Conservation (phyloP, 2,888 invertebrate genomes). For the Pyrrhia umbra region DNA sequence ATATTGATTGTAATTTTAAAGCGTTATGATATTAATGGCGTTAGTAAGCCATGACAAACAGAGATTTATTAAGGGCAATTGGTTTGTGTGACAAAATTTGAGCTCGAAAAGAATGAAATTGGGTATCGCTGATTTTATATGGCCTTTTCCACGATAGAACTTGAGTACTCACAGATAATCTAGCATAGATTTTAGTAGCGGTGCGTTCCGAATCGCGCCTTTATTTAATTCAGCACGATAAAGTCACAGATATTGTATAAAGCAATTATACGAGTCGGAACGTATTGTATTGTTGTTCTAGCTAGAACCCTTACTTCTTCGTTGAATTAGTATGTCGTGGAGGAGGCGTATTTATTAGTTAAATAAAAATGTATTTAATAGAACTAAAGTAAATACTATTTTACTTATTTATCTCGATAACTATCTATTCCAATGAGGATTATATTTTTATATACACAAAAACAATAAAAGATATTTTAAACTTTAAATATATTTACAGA, state of each 20-base stretch:
- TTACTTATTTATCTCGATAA: constrained; percentile 9
- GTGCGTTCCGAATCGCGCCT: not conserved
- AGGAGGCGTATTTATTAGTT: not conserved
- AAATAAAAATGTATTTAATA: not conserved
- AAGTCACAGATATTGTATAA: not conserved
- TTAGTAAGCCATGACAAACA: not conserved
- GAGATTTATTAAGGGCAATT: not conserved
- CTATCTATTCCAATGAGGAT: constrained; percentile 7
- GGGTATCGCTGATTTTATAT: constrained; percentile 13
- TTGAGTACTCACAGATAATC: not conserved
- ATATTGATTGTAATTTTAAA: not conserved
- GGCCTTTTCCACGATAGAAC: not conserved
- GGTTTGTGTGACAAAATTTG: too few relatives aligned
- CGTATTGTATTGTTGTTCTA: not conserved
- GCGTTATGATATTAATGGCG: not conserved
- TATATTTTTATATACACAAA: constrained; percentile 25
- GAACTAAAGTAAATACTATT: not conserved
- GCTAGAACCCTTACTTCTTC: not conserved
- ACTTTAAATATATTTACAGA: constrained; percentile 43
- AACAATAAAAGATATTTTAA: not conserved
- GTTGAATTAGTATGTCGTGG: not conserved
- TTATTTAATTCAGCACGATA: not conserved
- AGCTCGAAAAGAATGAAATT: not conserved
- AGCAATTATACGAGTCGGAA: not conserved
- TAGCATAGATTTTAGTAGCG: too few relatives aligned